Evolutionary conservation across 92 coral and sea anemone genomes (phyloP), one percentile per base, ranked within the genome.

Genomic region (Paragorgia papillata): DNA sequence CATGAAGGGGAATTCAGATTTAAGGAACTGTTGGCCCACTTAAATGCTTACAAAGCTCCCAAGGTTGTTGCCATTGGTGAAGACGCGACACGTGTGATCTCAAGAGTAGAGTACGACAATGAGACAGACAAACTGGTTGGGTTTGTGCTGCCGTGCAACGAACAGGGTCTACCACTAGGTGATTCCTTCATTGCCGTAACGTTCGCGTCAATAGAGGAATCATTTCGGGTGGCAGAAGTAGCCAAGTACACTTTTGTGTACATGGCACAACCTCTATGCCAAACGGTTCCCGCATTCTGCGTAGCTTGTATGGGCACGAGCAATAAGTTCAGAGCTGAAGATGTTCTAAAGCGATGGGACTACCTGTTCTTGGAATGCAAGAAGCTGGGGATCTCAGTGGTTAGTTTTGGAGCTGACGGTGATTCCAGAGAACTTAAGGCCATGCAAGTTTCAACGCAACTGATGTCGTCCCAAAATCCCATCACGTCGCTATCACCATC

Each of bases 1-100:
- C 63, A 57, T 57, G 63, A 57, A 57, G 63, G 63, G 63, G 63
- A 57, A 37, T 37, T 37, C 43, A 37, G 43, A 37, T 37, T 37
- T 37, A 37, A 37, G 43, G 43, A 37, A 37, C 43, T 37, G 43
- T 37, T 37, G 43, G 43, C 43, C 4, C 63, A 57, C 63, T 7
- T 57, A 10, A 57, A 57, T 57, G 63, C 63, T 21, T 57, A 57
- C 30, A 25, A 57, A 57, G 25, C 63, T 57, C 22, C 63, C 18
- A 57, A 57, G 63, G 63, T 57, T 25, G 24, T 57, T 57, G 25
- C 63, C 10, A 20, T 57, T 57, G 63, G 63, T 3, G 63, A 57
- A 57, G 63, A 57, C 24, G 63, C 63, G 28, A 57, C 63, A 57
- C 63, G 63, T 4, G 63, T 26, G 15, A 6, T 61, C 17, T 61